A percentile compares a stretch with the other conserved stretches of the same genome.
phyloP scores from a whole-genome alignment of 1,140 invertebrate genomes.

The Zaprionus davidi region DNA sequence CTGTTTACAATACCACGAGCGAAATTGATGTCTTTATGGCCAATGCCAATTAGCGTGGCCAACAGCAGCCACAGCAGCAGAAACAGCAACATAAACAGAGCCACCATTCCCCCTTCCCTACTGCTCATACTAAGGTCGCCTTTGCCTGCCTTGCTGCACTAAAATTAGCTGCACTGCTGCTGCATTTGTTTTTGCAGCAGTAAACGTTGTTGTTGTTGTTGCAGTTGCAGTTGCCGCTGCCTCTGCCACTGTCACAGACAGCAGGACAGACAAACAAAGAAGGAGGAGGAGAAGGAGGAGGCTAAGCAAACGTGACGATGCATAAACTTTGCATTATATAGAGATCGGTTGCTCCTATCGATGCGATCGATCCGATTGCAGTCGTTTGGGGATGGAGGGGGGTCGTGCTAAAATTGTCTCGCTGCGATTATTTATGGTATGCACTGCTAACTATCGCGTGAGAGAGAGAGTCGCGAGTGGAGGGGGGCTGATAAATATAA shows the following conservation, averaged over 20 bases:
- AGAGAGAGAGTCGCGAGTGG: not conserved
- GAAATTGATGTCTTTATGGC: slow-evolving; percentile 81
- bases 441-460: not conserved
- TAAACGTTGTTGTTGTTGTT: slow-evolving; percentile 6
- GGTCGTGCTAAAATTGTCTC: not conserved
- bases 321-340: slow-evolving; percentile 48
- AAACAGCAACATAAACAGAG: slow-evolving; percentile 6
- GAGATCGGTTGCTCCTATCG: not conserved
- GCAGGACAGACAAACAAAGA: not conserved
- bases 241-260: slow-evolving; percentile 39
- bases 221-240: slow-evolving; percentile 11
- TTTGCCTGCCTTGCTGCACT: slow-evolving; percentile 49
- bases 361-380: slow-evolving; percentile 11
- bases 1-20: slow-evolving; percentile 75
- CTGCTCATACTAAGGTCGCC: slow-evolving; percentile 22
- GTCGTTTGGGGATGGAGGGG: not conserved
- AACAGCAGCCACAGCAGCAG: slow-evolving; percentile 34
- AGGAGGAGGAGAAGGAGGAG: no score
- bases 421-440: not conserved
- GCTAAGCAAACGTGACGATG: slow-evolving; percentile 52
- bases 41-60: slow-evolving; percentile 79
- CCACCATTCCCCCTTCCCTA: not conserved
- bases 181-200: slow-evolving; percentile 38
- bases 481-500: not conserved
- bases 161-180: slow-evolving; percentile 56